A percentile compares a stretch with the other conserved stretches of the same genome.
Conservation (phyloP, 2,113 vertebrate genomes). For the Halcyon senegalensis region DNA sequence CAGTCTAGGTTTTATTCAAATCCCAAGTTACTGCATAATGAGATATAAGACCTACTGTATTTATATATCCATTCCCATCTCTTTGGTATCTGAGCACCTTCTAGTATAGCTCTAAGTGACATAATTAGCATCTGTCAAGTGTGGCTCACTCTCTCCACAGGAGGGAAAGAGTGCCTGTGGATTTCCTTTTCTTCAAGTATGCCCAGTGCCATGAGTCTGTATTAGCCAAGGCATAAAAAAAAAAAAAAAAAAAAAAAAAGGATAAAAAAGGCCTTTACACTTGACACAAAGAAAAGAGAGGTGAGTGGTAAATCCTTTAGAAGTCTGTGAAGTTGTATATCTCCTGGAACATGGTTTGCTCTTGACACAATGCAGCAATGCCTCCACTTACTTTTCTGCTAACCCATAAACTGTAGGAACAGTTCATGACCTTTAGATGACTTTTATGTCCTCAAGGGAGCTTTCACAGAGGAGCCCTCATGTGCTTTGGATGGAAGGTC, state of each 20-base stretch:
- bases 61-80: neutral
- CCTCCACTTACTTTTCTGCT: neutral
- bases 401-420: neutral
- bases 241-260: neutral
- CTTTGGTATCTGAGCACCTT: neutral
- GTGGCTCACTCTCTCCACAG: neutral
- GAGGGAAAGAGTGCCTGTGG: neutral
- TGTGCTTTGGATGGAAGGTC: rapidly evolving
- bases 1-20: constrained; percentile 26
- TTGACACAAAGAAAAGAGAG: neutral
- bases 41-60: neutral
- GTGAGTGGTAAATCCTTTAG: neutral
- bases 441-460: neutral
- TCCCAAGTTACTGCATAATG: neutral
- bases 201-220: neutral
- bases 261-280: neutral
- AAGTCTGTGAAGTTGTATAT: neutral
- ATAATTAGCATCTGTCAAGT: neutral
- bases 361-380: rapidly evolving
- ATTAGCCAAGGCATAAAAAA: neutral
- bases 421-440: neutral
- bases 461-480: rapidly evolving
- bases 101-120: neutral
- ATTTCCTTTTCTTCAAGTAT: neutral
- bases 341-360: neutral